Conservation (phyloP, 1,140 invertebrate species). For the Amphibalanus amphitrite region DNA sequence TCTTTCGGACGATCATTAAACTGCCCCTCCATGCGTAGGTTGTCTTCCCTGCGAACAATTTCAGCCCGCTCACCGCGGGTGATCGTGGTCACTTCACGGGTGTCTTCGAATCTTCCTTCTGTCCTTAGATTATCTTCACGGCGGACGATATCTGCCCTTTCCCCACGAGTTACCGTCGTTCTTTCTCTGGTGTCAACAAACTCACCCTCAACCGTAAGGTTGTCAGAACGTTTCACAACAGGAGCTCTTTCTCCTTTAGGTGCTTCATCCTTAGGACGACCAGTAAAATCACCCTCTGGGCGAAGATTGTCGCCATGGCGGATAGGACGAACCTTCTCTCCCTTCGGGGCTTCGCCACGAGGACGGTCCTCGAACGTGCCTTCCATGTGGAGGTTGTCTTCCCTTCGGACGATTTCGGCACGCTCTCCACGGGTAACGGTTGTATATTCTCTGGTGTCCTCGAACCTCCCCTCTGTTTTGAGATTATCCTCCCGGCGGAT, state of each 20-base stretch:
- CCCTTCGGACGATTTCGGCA: conserved; percentile 22
- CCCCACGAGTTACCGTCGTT: conserved; percentile 26
- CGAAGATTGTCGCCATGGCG: conserved; percentile 34
- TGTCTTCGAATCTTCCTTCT: conserved; percentile 18
- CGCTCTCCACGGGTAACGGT: conserved; percentile 22
- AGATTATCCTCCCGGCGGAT: conserved; percentile 32
- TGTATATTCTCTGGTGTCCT: conserved; percentile 13
- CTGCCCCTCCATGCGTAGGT: conserved; percentile 28
- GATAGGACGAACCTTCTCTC: conserved; percentile 28
- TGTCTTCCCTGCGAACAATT: conserved; percentile 36
- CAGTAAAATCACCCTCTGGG: conserved; percentile 38
- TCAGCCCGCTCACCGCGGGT: conserved; percentile 16
- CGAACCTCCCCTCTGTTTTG: conserved; percentile 39
- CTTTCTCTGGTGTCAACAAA: conserved; percentile 27
- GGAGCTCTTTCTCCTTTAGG: not conserved
- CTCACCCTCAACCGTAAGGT: conserved; percentile 30
- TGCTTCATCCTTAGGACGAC: too few relatives aligned
- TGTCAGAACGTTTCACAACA: conserved; percentile 9
- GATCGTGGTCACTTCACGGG: conserved; percentile 10
- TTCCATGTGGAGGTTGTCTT: conserved; percentile 25
- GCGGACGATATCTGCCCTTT: conserved; percentile 28
- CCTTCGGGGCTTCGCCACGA: conserved; percentile 27
- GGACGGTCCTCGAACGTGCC: conserved; percentile 26
- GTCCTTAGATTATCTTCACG: conserved; percentile 11
- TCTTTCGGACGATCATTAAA: conserved; percentile 4